These are phyloP conservation scores for Elaeidobius kamerunicus DNA, from an alignment of 2,888 invertebrate genomes.

Conservation along the genomic window DNA sequence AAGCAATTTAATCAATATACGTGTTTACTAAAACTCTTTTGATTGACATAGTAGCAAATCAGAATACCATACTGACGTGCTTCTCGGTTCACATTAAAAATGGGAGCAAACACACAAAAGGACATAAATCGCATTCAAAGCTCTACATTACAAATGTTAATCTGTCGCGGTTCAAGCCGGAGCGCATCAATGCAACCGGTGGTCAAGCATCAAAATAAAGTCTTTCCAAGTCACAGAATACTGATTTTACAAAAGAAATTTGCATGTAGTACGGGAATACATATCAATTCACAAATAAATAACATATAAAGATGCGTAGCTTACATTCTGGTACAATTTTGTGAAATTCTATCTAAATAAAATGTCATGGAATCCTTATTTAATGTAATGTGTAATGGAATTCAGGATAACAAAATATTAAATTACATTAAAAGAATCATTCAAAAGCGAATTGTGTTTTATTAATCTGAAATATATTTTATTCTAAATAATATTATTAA, in stretches of 20 bases:
- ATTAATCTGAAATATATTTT: too few species aligned
- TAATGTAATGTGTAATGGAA: too few species aligned
- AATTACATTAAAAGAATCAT: too few species aligned
- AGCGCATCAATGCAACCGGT: conserved; percentile 32
- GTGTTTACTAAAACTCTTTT: neutral
- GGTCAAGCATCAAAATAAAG: conserved; percentile 42
- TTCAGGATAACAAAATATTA: too few species aligned
- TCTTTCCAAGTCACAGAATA: conserved; percentile 33
- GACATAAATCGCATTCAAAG: conserved; percentile 39
- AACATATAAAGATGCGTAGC: neutral
- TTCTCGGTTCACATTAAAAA: conserved; percentile 26
- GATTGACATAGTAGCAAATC: conserved; percentile 12
- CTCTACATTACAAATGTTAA: conserved; percentile 38
- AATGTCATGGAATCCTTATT: too few species aligned
- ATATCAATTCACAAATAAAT: conserved; percentile 1
- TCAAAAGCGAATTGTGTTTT: too few species aligned
- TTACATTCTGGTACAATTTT: neutral
- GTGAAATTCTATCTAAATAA: too few species aligned
- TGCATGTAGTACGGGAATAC: conserved; percentile 17
- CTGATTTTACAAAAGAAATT: conserved; percentile 26
- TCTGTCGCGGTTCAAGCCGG: conserved; percentile 26
- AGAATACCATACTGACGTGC: conserved; percentile 13
- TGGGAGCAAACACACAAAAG: conserved; percentile 38
- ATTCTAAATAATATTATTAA: too few species aligned
- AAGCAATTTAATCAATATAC: too few species aligned